Conservation (phyloP, 2,797 vertebrate genomes). For the Cynodonichthys magdalenae region DNA sequence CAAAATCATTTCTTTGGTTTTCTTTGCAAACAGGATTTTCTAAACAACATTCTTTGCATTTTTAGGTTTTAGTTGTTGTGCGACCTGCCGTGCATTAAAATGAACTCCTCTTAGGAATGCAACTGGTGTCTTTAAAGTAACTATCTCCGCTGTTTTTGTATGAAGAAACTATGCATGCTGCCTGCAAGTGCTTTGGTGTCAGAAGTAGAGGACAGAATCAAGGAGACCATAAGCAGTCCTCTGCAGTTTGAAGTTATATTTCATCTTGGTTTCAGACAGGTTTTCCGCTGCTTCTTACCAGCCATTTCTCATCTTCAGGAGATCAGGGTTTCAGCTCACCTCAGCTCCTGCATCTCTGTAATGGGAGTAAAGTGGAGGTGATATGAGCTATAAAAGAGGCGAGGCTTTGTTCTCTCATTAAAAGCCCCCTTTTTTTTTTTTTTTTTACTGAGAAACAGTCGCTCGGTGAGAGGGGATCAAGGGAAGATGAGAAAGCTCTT, state of each 20-base stretch:
- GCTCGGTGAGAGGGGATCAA: conserved; percentile 23
- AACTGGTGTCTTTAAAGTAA: conserved; percentile 29
- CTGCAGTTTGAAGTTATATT: conserved; percentile 13
- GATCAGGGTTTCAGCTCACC: conserved; percentile 27
- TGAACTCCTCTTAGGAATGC: conserved; percentile 13
- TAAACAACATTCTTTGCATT: conserved; percentile 29
- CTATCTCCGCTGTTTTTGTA: conserved; percentile 6
- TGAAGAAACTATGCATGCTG: conserved; percentile 26
- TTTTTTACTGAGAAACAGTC: conserved; percentile 15
- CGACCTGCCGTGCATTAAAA: conserved; percentile 34
- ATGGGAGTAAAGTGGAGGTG: conserved; percentile 39
- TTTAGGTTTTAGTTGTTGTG: conserved; percentile 32
- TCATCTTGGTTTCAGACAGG: conserved; percentile 14
- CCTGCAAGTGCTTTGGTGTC: conserved; percentile 27
- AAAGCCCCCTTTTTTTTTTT: conserved; percentile 19
- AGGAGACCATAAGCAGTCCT: conserved; percentile 24
- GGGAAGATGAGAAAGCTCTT: conserved; percentile 28
- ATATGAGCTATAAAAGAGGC: conserved; percentile 33
- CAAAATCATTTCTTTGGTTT: conserved; percentile 32
- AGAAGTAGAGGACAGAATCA: conserved; percentile 31
- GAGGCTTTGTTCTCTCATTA: conserved; percentile 46
- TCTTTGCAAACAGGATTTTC: conserved; percentile 15
- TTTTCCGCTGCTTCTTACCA: conserved; percentile 25
- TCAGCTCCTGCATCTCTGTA: conserved; percentile 34
- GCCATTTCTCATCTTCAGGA: conserved; percentile 24